These are phyloP conservation scores for Gastrophysa polygoni DNA, from an alignment of 2,888 invertebrate species.

Conservation along the genomic window DNA sequence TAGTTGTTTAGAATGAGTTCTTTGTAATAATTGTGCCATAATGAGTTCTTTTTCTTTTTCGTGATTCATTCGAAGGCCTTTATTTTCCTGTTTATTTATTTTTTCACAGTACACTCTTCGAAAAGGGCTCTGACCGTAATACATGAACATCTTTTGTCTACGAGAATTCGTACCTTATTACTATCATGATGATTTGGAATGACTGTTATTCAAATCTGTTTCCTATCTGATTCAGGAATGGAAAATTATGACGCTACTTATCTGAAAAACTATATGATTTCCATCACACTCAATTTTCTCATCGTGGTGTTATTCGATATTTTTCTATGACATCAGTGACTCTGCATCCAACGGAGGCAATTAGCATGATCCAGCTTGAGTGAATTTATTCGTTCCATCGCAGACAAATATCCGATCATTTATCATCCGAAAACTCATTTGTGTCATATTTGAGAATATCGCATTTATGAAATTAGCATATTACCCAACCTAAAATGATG, in stretches of 20 bases:
- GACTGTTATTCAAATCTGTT: too few relatives aligned
- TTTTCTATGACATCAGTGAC: too few relatives aligned
- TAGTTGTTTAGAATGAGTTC: constrained; percentile 53
- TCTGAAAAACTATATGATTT: too few relatives aligned
- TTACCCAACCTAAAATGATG: constrained; percentile 1
- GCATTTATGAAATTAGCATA: constrained; percentile 1
- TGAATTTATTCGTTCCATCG: constrained; percentile 1
- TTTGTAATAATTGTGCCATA: constrained; percentile 44
- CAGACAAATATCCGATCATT: constrained; percentile 3
- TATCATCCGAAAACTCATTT: not conserved
- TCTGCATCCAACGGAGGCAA: too few relatives aligned
- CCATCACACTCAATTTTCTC: too few relatives aligned
- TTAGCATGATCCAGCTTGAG: too few relatives aligned
- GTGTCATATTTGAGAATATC: not conserved
- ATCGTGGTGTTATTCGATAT: too few relatives aligned
- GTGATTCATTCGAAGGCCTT: constrained; percentile 31
- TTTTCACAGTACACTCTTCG: constrained; percentile 15
- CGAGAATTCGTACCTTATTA: constrained; percentile 16
- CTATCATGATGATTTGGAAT: not conserved
- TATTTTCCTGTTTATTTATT: constrained; percentile 35
- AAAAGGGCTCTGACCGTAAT: constrained; percentile 9
- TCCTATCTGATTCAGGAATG: too few relatives aligned
- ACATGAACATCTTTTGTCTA: constrained; percentile 18
- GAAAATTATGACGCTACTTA: too few relatives aligned
- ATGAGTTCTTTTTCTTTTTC: constrained; percentile 32